Percentiles rank a stretch among this genome's conserved stretches.
phyloP scores from a whole-genome alignment of 2,888 invertebrate genomes.

The Plemyria rubiginata region DNA sequence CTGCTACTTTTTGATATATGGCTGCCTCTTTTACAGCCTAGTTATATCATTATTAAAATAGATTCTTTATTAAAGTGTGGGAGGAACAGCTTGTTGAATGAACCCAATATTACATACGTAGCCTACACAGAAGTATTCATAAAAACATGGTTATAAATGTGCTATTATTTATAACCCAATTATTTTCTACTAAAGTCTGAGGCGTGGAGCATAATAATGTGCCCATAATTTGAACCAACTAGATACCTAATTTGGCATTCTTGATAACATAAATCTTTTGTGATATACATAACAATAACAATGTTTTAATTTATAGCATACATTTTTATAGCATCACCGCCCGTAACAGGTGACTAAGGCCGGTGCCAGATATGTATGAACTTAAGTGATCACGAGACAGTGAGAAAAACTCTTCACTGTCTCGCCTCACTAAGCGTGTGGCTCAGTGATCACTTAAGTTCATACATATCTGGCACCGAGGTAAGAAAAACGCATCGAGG shows the following conservation, averaged over 20 bases:
- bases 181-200: slow-evolving; percentile 54
- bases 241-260: slow-evolving; percentile 49
- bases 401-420: too few species aligned
- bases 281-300: slow-evolving; percentile 38
- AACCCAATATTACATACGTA: slow-evolving; percentile 45
- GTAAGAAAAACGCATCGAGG: too few species aligned
- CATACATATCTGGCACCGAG: too few species aligned
- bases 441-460: too few species aligned
- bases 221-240: slow-evolving; percentile 57
- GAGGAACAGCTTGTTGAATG: slow-evolving; percentile 48
- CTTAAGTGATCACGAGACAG: too few species aligned
- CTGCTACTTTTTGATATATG: slow-evolving; percentile 45
- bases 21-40: slow-evolving; percentile 52
- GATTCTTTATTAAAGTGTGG: slow-evolving; percentile 56
- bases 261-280: slow-evolving; percentile 33
- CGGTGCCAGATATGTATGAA: too few species aligned
- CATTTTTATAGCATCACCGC: too few species aligned
- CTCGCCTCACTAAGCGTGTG: too few species aligned
- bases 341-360: too few species aligned
- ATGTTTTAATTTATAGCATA: slow-evolving; percentile 27
- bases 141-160: slow-evolving; percentile 34
- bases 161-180: slow-evolving; percentile 57
- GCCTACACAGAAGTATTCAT: slow-evolving; percentile 41
- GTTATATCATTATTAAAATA: slow-evolving; percentile 57
- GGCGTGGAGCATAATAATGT: slow-evolving; percentile 48